phyloP scores from a whole-genome alignment of 2,113 vertebrate species.

The Aegithalos caudatus region DNA sequence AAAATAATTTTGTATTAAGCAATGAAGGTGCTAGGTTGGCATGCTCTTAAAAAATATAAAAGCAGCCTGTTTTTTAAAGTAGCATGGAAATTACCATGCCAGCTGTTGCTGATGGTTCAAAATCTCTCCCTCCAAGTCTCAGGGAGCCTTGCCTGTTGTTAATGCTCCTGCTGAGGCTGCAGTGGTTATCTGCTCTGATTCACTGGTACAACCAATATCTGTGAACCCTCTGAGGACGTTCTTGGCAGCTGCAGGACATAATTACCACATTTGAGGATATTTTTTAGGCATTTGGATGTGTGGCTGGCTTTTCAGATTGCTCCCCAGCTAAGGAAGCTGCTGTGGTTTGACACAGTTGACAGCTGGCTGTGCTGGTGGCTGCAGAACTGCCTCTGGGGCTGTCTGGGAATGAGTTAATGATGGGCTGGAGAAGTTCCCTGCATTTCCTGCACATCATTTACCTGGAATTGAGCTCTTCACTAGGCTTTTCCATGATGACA shows the following conservation, averaged over 20 bases:
- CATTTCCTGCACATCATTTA: conserved; percentile 64
- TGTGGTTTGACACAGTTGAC: conserved; percentile 75
- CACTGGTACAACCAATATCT: conserved; percentile 53
- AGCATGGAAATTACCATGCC: background rate
- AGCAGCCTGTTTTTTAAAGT: background rate
- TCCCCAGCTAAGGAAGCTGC: conserved; percentile 75
- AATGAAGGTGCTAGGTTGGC: background rate
- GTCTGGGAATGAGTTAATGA: conserved; percentile 75
- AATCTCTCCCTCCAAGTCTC: conserved; percentile 21
- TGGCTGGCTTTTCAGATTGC: conserved; percentile 70
- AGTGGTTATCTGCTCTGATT: conserved; percentile 51
- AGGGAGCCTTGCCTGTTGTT: conserved; percentile 31
- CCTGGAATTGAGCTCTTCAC: conserved; percentile 60
- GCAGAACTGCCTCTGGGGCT: conserved; percentile 74
- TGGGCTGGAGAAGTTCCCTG: conserved; percentile 62
- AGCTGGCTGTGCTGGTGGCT: conserved; percentile 73
- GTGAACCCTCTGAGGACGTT: conserved; percentile 67
- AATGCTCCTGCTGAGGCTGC: background rate
- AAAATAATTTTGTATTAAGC: background rate
- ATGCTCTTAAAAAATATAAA: background rate
- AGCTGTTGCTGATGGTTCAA: background rate
- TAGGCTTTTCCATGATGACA: conserved; percentile 27
- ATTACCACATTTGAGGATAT: conserved; percentile 76
- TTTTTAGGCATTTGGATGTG: conserved; percentile 76
- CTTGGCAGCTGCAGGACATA: conserved; percentile 76